A percentile compares a stretch with the other conserved stretches of the same genome.
Evolutionary conservation across 2,797 vertebrate genomes (phyloP).

Genomic region (Phalanger gymnotis): DNA sequence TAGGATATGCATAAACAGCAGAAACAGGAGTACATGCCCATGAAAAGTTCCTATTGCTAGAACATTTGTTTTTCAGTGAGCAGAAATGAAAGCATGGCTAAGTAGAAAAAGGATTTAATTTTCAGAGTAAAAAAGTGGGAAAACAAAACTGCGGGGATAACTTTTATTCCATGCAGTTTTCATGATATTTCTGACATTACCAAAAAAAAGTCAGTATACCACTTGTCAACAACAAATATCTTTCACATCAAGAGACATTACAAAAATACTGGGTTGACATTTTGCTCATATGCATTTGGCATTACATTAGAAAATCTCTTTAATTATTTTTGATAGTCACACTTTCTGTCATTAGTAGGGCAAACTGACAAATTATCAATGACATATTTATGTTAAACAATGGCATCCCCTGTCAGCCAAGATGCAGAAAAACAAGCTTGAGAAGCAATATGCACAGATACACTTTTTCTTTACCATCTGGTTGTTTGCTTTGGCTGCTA

Average conservation of each 20-base stretch:
- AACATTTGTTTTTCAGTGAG: background rate
- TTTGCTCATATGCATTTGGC: background rate
- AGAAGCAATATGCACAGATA: constrained; percentile 59
- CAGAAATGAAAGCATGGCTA: background rate
- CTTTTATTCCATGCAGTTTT: background rate
- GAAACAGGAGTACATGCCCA: constrained; percentile 43
- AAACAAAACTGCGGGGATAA: background rate
- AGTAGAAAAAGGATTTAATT: background rate
- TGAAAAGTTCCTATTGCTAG: background rate
- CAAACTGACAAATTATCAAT: constrained; percentile 84
- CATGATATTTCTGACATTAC: background rate
- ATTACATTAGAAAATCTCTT: constrained; percentile 74
- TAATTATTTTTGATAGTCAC: constrained; percentile 81
- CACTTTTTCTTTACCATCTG: constrained; percentile 69
- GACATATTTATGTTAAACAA: constrained; percentile 79
- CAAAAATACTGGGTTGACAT: constrained; percentile 69
- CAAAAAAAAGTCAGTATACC: background rate
- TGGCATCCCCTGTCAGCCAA: constrained; percentile 70
- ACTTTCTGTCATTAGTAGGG: constrained; percentile 83
- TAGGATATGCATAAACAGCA: constrained; percentile 16
- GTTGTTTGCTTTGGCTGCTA: constrained; percentile 63
- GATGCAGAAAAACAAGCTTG: constrained; percentile 69
- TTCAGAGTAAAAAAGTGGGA: background rate
- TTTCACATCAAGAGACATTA: constrained; percentile 52
- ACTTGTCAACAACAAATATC: constrained; percentile 3